A percentile compares a stretch with the other conserved stretches of the same genome.
phyloP scores from a whole-genome alignment of 1,140 invertebrate genomes.

The Trachymyrmex septentrionalis region DNA sequence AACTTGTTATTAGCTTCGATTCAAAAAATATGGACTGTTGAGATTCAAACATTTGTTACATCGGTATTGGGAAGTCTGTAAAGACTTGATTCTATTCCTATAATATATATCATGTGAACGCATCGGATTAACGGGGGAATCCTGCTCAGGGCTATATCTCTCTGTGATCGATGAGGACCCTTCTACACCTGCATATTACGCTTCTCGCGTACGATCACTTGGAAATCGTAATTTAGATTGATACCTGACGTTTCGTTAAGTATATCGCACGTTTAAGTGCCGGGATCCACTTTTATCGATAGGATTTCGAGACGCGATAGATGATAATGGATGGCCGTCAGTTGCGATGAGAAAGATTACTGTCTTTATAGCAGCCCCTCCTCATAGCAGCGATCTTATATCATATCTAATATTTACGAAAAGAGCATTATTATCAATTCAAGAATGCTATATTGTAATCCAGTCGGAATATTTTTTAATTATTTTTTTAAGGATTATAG shows the following conservation, averaged over 20 bases:
- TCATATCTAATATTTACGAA: conserved; percentile 15
- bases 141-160: conserved; percentile 34
- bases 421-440: conserved; percentile 11
- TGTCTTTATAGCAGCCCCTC: conserved; percentile 65
- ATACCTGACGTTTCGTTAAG: conserved; percentile 66
- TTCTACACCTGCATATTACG: conserved; percentile 51
- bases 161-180: conserved; percentile 48
- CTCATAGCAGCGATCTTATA: neutral
- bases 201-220: conserved; percentile 2
- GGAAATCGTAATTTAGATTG: conserved; percentile 69
- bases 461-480: neutral
- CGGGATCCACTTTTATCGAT: conserved; percentile 69
- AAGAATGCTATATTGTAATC: neutral
- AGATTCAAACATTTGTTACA: conserved; percentile 11
- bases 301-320: conserved; percentile 29
- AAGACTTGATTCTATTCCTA: conserved; percentile 18
- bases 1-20: conserved; percentile 11
- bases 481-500: neutral
- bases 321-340: conserved; percentile 67
- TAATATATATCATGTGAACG: neutral
- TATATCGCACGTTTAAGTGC: conserved; percentile 53
- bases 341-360: conserved; percentile 44
- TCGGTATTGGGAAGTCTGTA: neutral
- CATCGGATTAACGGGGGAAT: conserved; percentile 16
- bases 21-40: neutral